These are phyloP conservation scores for Drosophila bifasciata DNA, from an alignment of 1,140 invertebrate genomes.

Conservation along the genomic window DNA sequence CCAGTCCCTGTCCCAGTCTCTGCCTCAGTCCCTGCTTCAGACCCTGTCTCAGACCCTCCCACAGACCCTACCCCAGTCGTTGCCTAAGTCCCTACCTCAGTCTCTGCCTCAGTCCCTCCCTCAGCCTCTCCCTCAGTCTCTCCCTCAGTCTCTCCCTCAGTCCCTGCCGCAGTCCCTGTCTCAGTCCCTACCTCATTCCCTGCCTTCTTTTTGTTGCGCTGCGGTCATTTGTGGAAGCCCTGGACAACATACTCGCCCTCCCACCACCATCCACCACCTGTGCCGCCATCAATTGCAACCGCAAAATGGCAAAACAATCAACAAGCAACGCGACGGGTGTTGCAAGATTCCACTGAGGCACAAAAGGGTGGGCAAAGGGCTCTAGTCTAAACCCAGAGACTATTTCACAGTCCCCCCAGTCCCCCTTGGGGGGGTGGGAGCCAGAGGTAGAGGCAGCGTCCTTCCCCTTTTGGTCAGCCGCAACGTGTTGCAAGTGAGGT, in stretches of 20 bases:
- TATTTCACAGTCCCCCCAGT: no score
- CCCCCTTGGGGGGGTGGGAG: no score
- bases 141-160: slow-evolving; percentile 6
- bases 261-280: slow-evolving; percentile 38
- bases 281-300: slow-evolving; percentile 55
- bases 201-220: slow-evolving; percentile 1
- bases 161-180: background rate
- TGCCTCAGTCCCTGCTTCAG: background rate
- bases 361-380: background rate
- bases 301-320: slow-evolving; percentile 80
- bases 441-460: no score
- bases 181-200: slow-evolving; percentile 1
- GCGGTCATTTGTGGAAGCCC: slow-evolving; percentile 31
- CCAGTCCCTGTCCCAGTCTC: no score
- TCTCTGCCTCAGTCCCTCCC: slow-evolving; percentile 2
- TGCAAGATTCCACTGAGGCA: slow-evolving; percentile 30
- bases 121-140: background rate
- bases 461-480: slow-evolving; percentile 19
- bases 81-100: slow-evolving; percentile 5
- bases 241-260: slow-evolving; percentile 14
- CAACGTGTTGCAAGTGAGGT: slow-evolving; percentile 43
- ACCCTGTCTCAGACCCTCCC: no score
- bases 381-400: slow-evolving; percentile 10
- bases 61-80: background rate
- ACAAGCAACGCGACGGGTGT: slow-evolving; percentile 67